A percentile compares a stretch with the other conserved stretches of the same genome.
Conservation (phyloP, 1,140 invertebrate species). For the Euglossa dilemma region DNA sequence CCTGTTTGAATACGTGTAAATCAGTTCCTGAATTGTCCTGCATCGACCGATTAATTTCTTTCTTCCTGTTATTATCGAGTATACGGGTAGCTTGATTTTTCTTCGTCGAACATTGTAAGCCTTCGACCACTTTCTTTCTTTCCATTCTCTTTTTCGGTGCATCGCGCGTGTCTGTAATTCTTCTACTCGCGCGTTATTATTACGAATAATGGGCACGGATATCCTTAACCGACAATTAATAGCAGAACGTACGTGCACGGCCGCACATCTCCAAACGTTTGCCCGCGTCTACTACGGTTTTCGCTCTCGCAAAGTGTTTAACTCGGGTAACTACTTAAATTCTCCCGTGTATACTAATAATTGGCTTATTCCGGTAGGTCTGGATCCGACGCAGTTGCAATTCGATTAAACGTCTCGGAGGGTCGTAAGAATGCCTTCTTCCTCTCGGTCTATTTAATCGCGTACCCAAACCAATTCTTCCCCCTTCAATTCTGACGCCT, state of each 20-base stretch:
- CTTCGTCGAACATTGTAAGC: too few relatives aligned
- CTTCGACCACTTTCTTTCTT: not conserved
- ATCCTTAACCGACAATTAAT: not conserved
- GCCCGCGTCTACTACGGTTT: not conserved
- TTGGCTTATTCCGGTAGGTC: slow-evolving; percentile 21
- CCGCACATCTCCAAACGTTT: not conserved
- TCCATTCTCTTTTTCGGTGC: not conserved
- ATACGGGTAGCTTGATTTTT: too few relatives aligned
- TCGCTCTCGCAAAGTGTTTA: not conserved
- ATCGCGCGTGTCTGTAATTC: not conserved
- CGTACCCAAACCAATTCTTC: not conserved
- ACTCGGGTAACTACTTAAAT: slow-evolving; percentile 3
- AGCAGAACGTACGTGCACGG: not conserved
- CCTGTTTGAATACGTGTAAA: too few relatives aligned
- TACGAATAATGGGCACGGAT: too few relatives aligned
- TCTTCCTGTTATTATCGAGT: too few relatives aligned
- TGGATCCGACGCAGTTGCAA: slow-evolving; percentile 19
- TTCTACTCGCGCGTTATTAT: not conserved
- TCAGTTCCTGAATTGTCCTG: too few relatives aligned
- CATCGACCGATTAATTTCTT: too few relatives aligned
- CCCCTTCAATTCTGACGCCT: not conserved
- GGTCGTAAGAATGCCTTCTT: not conserved
- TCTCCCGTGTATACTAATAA: not conserved
- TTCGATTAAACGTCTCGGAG: not conserved
- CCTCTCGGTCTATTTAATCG: too few relatives aligned